Evolutionary conservation across 2,888 invertebrate genomes (phyloP), one percentile per base, ranked within the genome.

Genomic region (Himalopsyche anomala): DNA sequence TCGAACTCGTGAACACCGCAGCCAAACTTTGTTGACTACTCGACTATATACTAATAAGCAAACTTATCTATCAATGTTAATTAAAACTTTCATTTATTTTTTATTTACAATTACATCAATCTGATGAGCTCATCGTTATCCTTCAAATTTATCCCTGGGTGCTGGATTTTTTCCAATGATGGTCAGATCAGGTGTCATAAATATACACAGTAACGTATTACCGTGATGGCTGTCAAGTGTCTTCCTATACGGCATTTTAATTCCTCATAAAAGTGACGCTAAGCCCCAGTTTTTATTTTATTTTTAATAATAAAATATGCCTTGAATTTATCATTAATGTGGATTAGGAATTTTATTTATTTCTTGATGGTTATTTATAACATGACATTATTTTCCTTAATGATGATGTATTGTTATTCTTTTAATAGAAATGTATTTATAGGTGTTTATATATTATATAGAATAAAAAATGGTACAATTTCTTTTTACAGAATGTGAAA

Each of bases 251-350:
- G 74, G 74, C 74, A 74, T 74, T 36, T 74, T 74, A 74, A 74
- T 28, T 74, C 74, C 74, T 74, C 74, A 74, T 74, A 36, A 74
- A 74, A 36, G 74, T 74, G 74, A 74, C 74, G 36, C 12, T 74
- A 74, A 74, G 36, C 74, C 15, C 38, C 0, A 4, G 15, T 74
- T 74, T 74, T 74, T 74, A 74, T 36, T 36, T 51, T 51, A 51
- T 15, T 51, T 51, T 51, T 51, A 51, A 51, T 51, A 51, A 51
- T 51, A 51, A 51, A 51, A 51, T 51, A 51, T 51, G 15, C 15
- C 4, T 15, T 74, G 15, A 74, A 74, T 36, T 74, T 74, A 38
- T 74, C 74, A 74, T 74, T 38, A 36, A 74, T 12, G 74, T 74
- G 74, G 74, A 74, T 74, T 74, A 38, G 15, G 38, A 15, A 3